Evolutionary conservation across 1,140 invertebrate species (phyloP), one percentile per base, ranked within the genome.

Genomic region (Acromyrmex echinatior): DNA sequence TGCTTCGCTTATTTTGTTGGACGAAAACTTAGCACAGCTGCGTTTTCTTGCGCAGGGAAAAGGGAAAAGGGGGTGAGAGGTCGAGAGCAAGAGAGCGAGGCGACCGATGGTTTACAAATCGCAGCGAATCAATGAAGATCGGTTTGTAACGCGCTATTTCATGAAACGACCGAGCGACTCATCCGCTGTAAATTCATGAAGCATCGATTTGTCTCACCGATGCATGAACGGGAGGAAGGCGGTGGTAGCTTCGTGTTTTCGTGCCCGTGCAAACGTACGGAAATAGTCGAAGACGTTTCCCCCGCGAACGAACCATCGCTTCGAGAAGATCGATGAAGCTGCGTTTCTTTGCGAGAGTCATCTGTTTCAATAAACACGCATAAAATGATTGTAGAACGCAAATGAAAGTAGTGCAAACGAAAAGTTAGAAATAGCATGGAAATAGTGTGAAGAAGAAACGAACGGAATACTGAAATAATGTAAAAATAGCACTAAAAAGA

Each of bases 121-220:
- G 86, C 65, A 68, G 74, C 80, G 45, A 87, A 90, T 85, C 80
- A 84, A 88, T 63, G 80, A 58, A 51, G 82, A 90, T 89, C 77
- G 86, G 58, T 78, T 76, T 70, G 84, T 88, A 74, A 90, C 80
- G 73, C 71, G 79, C 58, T 60, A 70, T 87, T 88, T 66, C 86
- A 76, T 86, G 89, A 65, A 86, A 85, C 70, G 76, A 90, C 25
- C n/a, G 70, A 49, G 70, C 86, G 63, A 56, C 76, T 88, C 77
- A 74, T 74, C 74, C 45, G 56, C 70, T 87, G 79, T 91, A 91
- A 92, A 92, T 92, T 88, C 88, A 91, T 90, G 85, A 74, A 86
- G 84, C 81, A 77, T 90, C 82, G 88, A 86, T 87, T 80, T 60
- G 60, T 51, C 60, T 63, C 74, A 18, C 63, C 78, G 77, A 74